phyloP scores from a whole-genome alignment of 2,113 vertebrate genomes.

The Limanda limanda region DNA sequence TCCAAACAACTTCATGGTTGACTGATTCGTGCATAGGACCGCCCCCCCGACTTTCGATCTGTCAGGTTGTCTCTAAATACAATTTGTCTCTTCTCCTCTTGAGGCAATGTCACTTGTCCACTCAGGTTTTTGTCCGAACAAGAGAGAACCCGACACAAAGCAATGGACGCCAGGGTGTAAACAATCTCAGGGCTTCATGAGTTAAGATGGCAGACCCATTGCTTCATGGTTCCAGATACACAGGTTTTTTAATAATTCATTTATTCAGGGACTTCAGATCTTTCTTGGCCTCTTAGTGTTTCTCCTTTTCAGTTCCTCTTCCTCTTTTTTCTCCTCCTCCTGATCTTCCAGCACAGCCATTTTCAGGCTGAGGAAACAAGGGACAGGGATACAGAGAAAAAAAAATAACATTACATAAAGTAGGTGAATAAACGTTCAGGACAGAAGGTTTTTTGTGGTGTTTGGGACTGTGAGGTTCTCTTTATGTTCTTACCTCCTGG shows the following conservation, averaged over 20 bases:
- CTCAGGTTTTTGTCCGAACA: constrained; percentile 61
- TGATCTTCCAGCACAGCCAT: constrained; percentile 91
- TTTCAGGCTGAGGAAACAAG: constrained; percentile 82
- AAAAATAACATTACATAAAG: background rate
- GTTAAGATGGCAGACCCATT: background rate
- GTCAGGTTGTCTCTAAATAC: background rate
- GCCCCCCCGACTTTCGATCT: background rate
- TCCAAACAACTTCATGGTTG: background rate
- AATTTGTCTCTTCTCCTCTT: constrained; percentile 46
- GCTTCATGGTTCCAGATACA: constrained; percentile 3
- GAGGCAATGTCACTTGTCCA: constrained; percentile 33
- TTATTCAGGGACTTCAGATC: constrained; percentile 62
- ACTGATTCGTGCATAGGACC: constrained; percentile 41
- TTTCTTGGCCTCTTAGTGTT: constrained; percentile 86
- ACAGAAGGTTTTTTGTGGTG: background rate
- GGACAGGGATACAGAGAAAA: background rate
- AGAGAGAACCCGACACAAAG: constrained; percentile 38
- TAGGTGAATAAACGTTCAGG: background rate
- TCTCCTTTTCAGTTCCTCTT: constrained; percentile 86
- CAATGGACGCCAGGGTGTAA: constrained; percentile 24
- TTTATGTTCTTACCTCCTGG: constrained; percentile 86
- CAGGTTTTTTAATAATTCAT: background rate
- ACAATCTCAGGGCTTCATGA: constrained; percentile 26
- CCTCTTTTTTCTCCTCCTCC: constrained; percentile 89
- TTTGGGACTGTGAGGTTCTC: background rate